Conservation (phyloP, 2,797 vertebrate species). For the Diplodus sargus region DNA sequence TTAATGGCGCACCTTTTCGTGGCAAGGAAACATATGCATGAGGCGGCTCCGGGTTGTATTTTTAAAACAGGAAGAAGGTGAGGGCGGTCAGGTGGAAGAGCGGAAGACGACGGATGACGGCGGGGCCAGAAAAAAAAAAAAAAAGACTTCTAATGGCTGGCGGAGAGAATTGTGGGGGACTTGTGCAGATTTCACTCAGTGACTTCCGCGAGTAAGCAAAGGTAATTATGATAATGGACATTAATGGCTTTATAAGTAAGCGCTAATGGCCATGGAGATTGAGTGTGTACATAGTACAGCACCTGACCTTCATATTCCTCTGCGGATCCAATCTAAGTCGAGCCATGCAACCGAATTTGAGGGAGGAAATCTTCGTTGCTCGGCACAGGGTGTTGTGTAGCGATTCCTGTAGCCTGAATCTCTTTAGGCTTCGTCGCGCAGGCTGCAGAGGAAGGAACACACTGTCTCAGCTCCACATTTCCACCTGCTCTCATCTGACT, state of each 20-base stretch:
- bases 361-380: conserved; percentile 32
- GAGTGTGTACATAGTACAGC: conserved; percentile 60
- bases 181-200: conserved; percentile 61
- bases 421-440: conserved; percentile 58
- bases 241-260: conserved; percentile 81
- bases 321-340: conserved; percentile 49
- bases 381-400: conserved; percentile 38
- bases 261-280: conserved; percentile 68
- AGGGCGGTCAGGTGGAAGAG: conserved; percentile 76
- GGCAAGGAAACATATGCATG: conserved; percentile 79
- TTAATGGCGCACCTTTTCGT: conserved; percentile 83
- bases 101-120: conserved; percentile 40
- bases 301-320: conserved; percentile 77
- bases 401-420: conserved; percentile 55
- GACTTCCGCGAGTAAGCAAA: conserved; percentile 63
- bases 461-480: conserved; percentile 62
- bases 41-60: conserved; percentile 74
- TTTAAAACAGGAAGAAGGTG: conserved; percentile 74
- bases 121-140: conserved; percentile 23
- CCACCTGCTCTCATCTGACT: conserved; percentile 57
- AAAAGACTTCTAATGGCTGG: conserved; percentile 51
- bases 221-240: conserved; percentile 80
- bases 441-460: conserved; percentile 32
- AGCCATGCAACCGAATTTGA: conserved; percentile 45
- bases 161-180: conserved; percentile 38